These are phyloP conservation scores for Agrilus mali DNA, from an alignment of 2,888 invertebrate genomes.

Conservation along the genomic window DNA sequence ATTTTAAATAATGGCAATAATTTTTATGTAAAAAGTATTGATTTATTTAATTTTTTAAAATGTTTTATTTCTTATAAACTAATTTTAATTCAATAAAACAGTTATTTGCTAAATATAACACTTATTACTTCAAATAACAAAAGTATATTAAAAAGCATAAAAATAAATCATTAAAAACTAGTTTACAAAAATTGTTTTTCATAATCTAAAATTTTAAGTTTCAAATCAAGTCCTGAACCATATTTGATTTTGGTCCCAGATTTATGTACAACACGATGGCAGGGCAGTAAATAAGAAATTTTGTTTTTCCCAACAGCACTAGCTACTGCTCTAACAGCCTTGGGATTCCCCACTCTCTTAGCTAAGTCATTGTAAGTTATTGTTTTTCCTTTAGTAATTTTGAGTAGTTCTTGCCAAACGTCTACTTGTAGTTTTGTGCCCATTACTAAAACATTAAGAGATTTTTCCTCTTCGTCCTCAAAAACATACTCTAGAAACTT, in stretches of 20 bases:
- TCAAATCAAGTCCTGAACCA: slow-evolving; percentile 24
- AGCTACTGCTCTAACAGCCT: slow-evolving; percentile 28
- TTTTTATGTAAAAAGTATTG: no score
- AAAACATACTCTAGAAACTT: slow-evolving; percentile 14
- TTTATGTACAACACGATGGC: slow-evolving; percentile 29
- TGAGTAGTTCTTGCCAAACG: slow-evolving; percentile 27
- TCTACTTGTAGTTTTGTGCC: slow-evolving; percentile 27
- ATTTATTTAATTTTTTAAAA: no score
- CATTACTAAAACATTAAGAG: slow-evolving; percentile 20
- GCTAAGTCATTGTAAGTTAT: slow-evolving; percentile 27
- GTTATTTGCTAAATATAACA: no score
- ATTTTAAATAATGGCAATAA: no score
- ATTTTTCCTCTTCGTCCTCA: slow-evolving; percentile 7
- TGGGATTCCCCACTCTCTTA: slow-evolving; percentile 23
- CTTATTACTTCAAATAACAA: no score
- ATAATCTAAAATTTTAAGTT: slow-evolving; percentile 21
- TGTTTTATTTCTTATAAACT: no score
- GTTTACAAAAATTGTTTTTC: slow-evolving; percentile 15
- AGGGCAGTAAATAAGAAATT: slow-evolving; percentile 28
- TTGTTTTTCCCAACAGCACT: slow-evolving; percentile 28
- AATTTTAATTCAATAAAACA: no score
- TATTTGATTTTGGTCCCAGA: slow-evolving; percentile 25
- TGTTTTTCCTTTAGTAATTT: slow-evolving; percentile 23
- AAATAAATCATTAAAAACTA: no score
- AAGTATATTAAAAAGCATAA: no score